phyloP scores from a whole-genome alignment of 1,140 invertebrate species.

The Pectinophora gossypiella region DNA sequence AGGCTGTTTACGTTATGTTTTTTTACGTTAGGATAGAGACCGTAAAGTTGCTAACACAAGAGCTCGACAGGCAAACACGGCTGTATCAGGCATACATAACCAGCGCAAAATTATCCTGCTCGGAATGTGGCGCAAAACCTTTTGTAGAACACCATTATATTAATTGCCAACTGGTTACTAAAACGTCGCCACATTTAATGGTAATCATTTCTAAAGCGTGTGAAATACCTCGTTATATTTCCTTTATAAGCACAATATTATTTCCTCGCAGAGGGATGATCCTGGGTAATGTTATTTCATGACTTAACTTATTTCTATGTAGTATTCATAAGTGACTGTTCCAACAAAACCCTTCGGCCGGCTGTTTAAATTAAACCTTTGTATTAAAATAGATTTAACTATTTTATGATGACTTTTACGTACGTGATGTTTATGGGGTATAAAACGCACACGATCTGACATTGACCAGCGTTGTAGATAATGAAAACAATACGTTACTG shows the following conservation, averaged over 20 bases:
- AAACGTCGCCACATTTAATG: not conserved
- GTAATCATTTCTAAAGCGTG: not conserved
- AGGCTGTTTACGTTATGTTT: no score
- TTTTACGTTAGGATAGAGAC: no score
- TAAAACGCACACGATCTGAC: not conserved
- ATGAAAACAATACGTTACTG: not conserved
- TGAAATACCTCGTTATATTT: not conserved
- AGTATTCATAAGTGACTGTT: no score
- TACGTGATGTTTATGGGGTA: not conserved
- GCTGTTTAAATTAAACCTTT: not conserved
- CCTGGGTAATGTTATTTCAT: no score
- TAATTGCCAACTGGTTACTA: not conserved
- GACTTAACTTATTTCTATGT: no score
- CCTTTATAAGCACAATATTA: not conserved
- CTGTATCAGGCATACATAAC: no score
- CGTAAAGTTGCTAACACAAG: no score
- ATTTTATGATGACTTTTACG: not conserved
- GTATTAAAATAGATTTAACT: not conserved
- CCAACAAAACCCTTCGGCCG: no score
- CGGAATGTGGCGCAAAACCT: conserved; percentile 18
- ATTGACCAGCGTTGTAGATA: not conserved
- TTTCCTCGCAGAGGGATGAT: no score
- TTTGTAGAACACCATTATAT: not conserved
- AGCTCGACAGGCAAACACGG: no score
- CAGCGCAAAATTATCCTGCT: conserved; percentile 22